Percentiles rank a stretch among this genome's conserved stretches.
These are phyloP conservation scores for Drosophila equinoxialis DNA, from an alignment of 1,140 invertebrate genomes.

Conservation along the genomic window DNA sequence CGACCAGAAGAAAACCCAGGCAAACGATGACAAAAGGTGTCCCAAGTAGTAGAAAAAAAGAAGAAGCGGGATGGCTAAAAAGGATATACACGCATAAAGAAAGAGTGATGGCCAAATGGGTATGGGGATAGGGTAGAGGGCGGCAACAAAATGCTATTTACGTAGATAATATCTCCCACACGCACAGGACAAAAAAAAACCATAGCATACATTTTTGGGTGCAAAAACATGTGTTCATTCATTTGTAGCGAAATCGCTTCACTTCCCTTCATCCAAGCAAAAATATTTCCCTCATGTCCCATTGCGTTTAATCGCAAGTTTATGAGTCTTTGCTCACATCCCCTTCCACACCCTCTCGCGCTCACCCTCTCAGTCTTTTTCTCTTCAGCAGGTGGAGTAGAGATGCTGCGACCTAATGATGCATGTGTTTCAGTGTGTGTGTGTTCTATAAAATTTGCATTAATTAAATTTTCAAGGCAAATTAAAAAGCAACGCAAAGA, in stretches of 20 bases:
- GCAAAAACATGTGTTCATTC: constrained; percentile 65
- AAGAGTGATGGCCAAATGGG: not conserved
- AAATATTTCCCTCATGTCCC: constrained; percentile 25
- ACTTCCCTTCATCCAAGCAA: not conserved
- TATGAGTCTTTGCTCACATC: constrained; percentile 22
- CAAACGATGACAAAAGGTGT: constrained; percentile 77
- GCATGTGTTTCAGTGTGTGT: constrained; percentile 6
- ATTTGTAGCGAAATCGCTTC: constrained; percentile 42
- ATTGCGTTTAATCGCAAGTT: constrained; percentile 56
- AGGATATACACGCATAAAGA: constrained; percentile 8
- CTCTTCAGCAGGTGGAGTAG: too few species aligned
- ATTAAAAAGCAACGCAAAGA: constrained; percentile 9
- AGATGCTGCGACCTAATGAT: constrained; percentile 19
- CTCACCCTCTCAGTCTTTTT: not conserved
- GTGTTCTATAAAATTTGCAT: constrained; percentile 58
- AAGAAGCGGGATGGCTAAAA: not conserved
- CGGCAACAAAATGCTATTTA: constrained; percentile 38
- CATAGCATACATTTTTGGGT: constrained; percentile 58
- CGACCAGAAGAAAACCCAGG: constrained; percentile 10
- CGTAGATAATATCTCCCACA: constrained; percentile 68
- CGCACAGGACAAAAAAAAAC: constrained; percentile 10
- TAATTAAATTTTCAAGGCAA: constrained; percentile 60
- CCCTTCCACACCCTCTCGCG: not conserved
- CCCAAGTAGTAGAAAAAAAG: constrained; percentile 25
- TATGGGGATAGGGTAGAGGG: not conserved